phyloP scores from a whole-genome alignment of 2,797 vertebrate genomes.

The Eulemur rubriventer region DNA sequence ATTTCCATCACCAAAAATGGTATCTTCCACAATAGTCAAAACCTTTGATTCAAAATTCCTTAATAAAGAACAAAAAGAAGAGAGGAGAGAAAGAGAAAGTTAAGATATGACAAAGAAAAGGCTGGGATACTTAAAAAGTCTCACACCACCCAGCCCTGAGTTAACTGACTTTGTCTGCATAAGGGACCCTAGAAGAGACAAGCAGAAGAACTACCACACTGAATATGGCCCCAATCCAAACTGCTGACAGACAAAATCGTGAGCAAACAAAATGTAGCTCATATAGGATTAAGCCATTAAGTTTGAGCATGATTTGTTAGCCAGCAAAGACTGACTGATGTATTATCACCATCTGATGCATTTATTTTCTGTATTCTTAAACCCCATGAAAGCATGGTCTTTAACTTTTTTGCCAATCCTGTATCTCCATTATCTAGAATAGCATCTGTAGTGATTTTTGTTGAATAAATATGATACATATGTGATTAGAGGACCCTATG shows the following conservation, averaged over 20 bases:
- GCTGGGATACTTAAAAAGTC: not conserved
- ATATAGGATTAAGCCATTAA: not conserved
- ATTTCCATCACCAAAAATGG: not conserved
- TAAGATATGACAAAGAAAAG: not conserved
- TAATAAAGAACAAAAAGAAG: not conserved
- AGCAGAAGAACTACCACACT: not conserved
- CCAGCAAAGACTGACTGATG: not conserved
- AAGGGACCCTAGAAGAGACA: not conserved
- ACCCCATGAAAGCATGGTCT: not conserved
- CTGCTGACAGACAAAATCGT: not conserved
- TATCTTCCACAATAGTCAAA: not conserved
- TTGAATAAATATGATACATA: not conserved
- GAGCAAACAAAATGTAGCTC: not conserved
- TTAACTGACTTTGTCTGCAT: not conserved
- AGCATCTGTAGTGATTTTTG: not conserved
- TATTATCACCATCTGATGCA: not conserved
- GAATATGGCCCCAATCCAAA: not conserved
- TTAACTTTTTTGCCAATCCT: not conserved
- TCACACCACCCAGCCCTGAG: not conserved
- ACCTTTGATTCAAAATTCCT: not conserved
- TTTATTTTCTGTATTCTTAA: not conserved
- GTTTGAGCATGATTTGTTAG: not conserved
- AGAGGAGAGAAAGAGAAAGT: not conserved
- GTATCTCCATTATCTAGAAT: not conserved
- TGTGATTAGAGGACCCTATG: not conserved